A percentile compares a stretch with the other conserved stretches of the same genome.
These are phyloP conservation scores for Taxidea taxus DNA, from an alignment of 2,113 vertebrate genomes.

Conservation along the genomic window DNA sequence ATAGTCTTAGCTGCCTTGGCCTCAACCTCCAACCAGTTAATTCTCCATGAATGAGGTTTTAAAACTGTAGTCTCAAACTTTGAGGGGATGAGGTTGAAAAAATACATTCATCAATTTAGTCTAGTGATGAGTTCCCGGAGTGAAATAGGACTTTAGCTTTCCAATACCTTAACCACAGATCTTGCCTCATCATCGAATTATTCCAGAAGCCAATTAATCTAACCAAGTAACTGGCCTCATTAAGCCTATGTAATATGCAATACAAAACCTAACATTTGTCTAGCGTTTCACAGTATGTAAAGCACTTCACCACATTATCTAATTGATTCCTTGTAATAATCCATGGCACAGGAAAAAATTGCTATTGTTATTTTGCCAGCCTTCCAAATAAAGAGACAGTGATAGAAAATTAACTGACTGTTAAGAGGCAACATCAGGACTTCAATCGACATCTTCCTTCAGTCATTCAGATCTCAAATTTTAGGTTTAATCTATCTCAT, in stretches of 20 bases:
- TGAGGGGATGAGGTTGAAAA: neutral
- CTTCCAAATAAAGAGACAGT: neutral
- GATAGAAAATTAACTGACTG: neutral
- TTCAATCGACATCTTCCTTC: constrained; percentile 27
- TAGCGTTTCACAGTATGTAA: neutral
- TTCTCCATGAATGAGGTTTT: neutral
- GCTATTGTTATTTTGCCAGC: neutral
- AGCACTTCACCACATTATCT: neutral
- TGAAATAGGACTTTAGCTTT: neutral
- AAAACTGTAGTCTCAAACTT: neutral
- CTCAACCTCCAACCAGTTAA: neutral
- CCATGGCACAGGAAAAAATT: neutral
- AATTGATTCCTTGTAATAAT: neutral
- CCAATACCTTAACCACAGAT: neutral
- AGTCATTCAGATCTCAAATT: constrained; percentile 1
- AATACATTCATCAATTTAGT: neutral
- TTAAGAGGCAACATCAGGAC: neutral
- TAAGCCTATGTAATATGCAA: neutral
- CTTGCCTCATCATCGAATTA: neutral
- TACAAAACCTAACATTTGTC: neutral
- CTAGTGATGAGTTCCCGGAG: neutral
- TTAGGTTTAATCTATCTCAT: constrained; percentile 19
- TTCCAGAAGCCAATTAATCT: neutral
- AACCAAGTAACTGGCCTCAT: neutral
- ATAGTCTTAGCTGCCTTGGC: neutral